Evolutionary conservation across 2,113 vertebrate genomes (phyloP).

Genomic region (Amblyornis subalaris): DNA sequence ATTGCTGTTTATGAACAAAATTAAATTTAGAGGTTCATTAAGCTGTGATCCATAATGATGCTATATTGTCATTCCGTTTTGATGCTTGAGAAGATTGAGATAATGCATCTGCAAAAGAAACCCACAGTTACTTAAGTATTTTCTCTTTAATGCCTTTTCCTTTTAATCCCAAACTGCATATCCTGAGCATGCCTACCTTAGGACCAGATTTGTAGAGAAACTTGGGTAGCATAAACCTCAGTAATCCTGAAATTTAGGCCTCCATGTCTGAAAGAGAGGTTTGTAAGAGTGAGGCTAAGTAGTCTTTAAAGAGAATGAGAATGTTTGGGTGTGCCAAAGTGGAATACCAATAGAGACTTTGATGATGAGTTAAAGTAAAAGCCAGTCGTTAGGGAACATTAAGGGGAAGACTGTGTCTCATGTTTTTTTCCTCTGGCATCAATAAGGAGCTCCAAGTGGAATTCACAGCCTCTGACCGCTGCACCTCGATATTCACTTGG

Average conservation of each 20-base stretch:
- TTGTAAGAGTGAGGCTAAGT: not conserved
- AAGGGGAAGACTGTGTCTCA: not conserved
- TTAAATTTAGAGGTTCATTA: slow-evolving; percentile 6
- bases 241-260: not conserved
- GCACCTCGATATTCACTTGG: not conserved
- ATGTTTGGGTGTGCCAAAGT: not conserved
- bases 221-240: not conserved
- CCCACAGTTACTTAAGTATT: not conserved
- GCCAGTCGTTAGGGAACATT: not conserved
- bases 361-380: not conserved
- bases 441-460: not conserved
- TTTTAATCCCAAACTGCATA: not conserved
- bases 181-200: not conserved
- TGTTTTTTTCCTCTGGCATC: not conserved
- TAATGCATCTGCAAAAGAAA: not conserved
- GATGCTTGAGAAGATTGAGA: not conserved
- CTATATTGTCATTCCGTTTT: not conserved
- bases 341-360: not conserved
- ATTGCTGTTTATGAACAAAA: not conserved
- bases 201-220: not conserved
- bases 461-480: not conserved
- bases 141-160: not conserved
- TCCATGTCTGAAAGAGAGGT: not conserved
- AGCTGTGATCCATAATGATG: not conserved
- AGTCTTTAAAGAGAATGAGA: not conserved